phyloP scores from a whole-genome alignment of 2,888 invertebrate genomes.

The Orthosia gracilis region DNA sequence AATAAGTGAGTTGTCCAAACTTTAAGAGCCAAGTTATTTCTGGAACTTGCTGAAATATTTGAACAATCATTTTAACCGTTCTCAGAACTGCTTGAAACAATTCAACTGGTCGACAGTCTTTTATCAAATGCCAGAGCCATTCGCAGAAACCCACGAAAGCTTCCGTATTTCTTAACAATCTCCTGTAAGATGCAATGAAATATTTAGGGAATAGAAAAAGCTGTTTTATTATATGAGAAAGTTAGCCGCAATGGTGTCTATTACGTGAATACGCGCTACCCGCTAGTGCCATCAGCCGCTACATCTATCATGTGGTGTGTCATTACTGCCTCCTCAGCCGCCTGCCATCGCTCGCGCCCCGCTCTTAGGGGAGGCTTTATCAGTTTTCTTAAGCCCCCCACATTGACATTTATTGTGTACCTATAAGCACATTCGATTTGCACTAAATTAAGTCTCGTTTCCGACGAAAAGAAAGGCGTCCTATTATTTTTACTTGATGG shows the following conservation, averaged over 20 bases:
- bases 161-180: not conserved
- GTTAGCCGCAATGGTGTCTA: constrained; percentile 54
- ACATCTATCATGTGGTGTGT: constrained; percentile 58
- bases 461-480: constrained; percentile 11
- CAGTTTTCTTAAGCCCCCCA: constrained; percentile 42
- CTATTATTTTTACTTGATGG: constrained; percentile 3
- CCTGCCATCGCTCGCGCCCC: constrained; percentile 41
- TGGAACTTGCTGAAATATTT: not conserved
- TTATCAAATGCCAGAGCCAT: not conserved
- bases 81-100: not conserved
- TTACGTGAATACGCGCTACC: constrained; percentile 41
- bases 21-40: constrained; percentile 19
- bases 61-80: too few species aligned
- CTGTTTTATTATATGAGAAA: constrained; percentile 50
- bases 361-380: constrained; percentile 33
- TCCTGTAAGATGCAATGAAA: constrained; percentile 28
- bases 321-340: constrained; percentile 45
- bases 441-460: constrained; percentile 41
- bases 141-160: not conserved
- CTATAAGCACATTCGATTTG: constrained; percentile 52
- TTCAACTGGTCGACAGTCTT: not conserved
- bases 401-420: constrained; percentile 50
- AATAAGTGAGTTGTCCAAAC: constrained; percentile 30
- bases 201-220: constrained; percentile 50
- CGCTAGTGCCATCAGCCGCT: constrained; percentile 55